phyloP scores from a whole-genome alignment of 1,140 invertebrate genomes.

The Oncopeltus fasciatus region DNA sequence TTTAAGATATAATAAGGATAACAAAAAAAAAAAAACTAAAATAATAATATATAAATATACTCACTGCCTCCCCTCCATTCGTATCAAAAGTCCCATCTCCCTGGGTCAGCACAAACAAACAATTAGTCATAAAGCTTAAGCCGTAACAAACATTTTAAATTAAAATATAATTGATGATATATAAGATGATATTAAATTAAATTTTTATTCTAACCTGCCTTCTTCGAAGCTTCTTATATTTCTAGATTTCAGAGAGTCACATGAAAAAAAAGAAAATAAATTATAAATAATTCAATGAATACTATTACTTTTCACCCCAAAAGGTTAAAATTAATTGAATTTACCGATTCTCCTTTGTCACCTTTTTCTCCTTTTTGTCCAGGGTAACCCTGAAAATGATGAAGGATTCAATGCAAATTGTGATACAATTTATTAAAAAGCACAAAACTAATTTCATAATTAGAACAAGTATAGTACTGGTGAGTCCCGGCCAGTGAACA shows the following conservation, averaged over 20 bases:
- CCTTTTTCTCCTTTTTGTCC: conserved; percentile 79
- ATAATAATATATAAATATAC: conserved; percentile 24
- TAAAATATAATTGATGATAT: neutral
- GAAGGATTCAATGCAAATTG: no score
- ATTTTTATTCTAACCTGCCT: conserved; percentile 50
- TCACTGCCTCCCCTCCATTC: conserved; percentile 53
- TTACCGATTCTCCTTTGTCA: conserved; percentile 83
- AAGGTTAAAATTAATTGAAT: no score
- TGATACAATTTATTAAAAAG: no score
- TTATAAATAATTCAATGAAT: conserved; percentile 3
- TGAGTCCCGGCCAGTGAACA: no score
- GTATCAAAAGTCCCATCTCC: conserved; percentile 61
- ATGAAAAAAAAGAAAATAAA: conserved; percentile 30
- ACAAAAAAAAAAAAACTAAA: neutral
- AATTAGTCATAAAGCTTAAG: conserved; percentile 8
- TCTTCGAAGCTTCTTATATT: conserved; percentile 80
- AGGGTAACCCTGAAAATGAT: conserved; percentile 58
- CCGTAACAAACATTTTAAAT: conserved; percentile 17
- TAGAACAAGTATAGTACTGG: no score
- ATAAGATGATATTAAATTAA: conserved; percentile 3
- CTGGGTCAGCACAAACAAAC: conserved; percentile 32
- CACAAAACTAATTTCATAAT: no score
- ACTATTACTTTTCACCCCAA: no score
- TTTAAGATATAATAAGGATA: neutral
- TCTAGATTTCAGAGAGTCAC: conserved; percentile 37